Evolutionary conservation across 2,113 vertebrate genomes (phyloP).

Genomic region (Paramormyrops kingsleyae): DNA sequence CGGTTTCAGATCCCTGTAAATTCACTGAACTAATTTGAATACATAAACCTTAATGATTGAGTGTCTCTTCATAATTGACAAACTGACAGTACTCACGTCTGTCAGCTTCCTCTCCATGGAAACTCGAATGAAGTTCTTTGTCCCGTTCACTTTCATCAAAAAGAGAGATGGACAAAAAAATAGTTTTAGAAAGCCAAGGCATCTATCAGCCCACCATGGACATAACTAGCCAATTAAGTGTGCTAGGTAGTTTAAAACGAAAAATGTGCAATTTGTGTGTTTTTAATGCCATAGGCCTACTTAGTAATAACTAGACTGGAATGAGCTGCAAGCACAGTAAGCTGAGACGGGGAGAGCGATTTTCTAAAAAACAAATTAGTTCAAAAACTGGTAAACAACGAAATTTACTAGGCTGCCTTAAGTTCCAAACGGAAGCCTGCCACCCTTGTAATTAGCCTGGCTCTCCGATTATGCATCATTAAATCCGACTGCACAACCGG

Average conservation of each 20-base stretch:
- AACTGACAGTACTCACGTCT: neutral
- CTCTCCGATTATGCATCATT: conserved; percentile 60
- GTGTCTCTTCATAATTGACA: neutral
- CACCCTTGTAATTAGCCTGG: conserved; percentile 61
- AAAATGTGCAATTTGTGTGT: neutral
- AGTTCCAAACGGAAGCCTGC: conserved; percentile 41
- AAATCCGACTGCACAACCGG: conserved; percentile 57
- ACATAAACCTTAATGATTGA: neutral
- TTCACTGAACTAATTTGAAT: neutral
- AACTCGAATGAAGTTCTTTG: neutral
- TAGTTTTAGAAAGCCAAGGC: neutral
- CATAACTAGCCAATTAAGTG: neutral
- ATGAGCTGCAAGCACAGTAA: neutral
- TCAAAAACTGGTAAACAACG: conserved; percentile 56
- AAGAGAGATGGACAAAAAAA: neutral
- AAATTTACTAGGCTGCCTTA: conserved; percentile 53
- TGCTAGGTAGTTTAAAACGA: neutral
- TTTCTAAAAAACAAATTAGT: conserved; percentile 11
- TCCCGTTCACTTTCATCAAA: neutral
- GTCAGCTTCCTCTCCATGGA: neutral
- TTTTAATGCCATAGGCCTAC: no score
- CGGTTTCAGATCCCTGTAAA: neutral
- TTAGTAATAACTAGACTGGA: neutral
- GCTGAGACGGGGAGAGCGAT: neutral
- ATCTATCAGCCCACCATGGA: neutral